phyloP scores from a whole-genome alignment of 2,888 invertebrate genomes.

The Xestobium rufovillosum region DNA sequence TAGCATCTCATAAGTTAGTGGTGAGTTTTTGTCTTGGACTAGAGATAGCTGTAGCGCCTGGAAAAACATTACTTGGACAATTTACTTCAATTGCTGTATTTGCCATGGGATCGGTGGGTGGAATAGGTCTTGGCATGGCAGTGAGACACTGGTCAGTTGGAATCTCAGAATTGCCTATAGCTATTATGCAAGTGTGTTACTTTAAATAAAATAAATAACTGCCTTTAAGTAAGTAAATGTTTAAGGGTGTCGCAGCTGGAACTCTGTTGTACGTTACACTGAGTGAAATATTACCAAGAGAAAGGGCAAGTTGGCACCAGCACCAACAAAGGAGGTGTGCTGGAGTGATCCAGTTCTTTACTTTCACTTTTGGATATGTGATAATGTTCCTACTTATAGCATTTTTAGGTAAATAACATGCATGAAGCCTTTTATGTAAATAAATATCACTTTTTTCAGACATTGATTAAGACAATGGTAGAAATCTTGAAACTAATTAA shows the following conservation, averaged over 20 bases:
- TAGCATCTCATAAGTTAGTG: constrained; percentile 73
- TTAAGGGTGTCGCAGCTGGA: constrained; percentile 64
- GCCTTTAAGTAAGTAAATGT: constrained; percentile 33
- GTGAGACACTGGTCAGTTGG: no score
- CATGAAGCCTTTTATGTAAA: neutral
- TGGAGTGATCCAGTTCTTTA: constrained; percentile 56
- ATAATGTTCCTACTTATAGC: constrained; percentile 56
- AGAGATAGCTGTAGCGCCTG: constrained; percentile 48
- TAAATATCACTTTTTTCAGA: no score
- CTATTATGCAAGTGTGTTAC: no score
- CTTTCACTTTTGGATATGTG: constrained; percentile 54
- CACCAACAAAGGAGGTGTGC: constrained; percentile 46
- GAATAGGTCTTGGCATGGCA: constrained; percentile 60
- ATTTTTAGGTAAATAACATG: constrained; percentile 47
- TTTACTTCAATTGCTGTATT: constrained; percentile 56
- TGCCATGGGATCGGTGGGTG: constrained; percentile 59
- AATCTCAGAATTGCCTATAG: neutral
- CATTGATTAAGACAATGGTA: no score
- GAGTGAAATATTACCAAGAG: constrained; percentile 68
- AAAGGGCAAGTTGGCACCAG: constrained; percentile 66
- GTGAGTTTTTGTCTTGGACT: constrained; percentile 76
- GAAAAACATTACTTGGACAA: constrained; percentile 43
- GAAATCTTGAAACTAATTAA: no score
- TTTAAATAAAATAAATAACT: no score
- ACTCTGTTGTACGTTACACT: constrained; percentile 71